Base-by-base conservation (phyloP, 2,888 invertebrate species). In the Operophtera brumata region DNA sequence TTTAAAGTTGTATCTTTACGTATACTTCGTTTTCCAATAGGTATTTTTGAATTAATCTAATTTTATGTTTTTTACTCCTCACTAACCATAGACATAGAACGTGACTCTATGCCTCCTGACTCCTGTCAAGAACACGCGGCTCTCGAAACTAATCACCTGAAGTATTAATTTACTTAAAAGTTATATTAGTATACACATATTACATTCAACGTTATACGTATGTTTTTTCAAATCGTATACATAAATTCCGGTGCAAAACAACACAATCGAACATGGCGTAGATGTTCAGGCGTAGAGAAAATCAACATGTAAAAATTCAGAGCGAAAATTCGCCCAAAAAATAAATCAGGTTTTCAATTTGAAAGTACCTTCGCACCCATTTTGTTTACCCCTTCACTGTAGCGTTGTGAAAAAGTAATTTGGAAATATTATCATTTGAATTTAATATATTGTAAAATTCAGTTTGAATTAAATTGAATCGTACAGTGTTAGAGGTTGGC, bases 401-500 rank as follows among this genome's bases (percentile, higher is more conserved):
- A 85, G 75, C 84, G 78, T 62, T 69, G 69, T 70, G 66, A 61
- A 71, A 66, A 66, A 67, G 61, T 69, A 73, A 73, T 78, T 75
- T 65, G 67, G 69, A 70, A 69, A 65, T 64, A 62, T 68, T 47
- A 36, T 65, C 65, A 50, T 69, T 61, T 69, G 9, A 28, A 41
- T 65, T 60, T 57, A 57, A 61, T 62, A 66, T 62, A 66, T 70
- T 56, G 56, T 56, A 55, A 55, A 55, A 55, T 55, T 55, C 55
- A 55, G 36, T 54, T 70, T 71, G 76, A 71, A 74, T 74, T 30
- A 7, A 77, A 75, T 77, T 74, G 70, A 75, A 77, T 83, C 76
- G 82, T 85, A 91, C 90, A 90, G 88, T 89, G 89, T 78, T 73
- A 80, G 87, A 86, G 88, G 89, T 84, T 90, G 90, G 91, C 90